These are phyloP conservation scores for Neotragus moschatus DNA, from an alignment of 2,113 vertebrate species.

Conservation along the genomic window DNA sequence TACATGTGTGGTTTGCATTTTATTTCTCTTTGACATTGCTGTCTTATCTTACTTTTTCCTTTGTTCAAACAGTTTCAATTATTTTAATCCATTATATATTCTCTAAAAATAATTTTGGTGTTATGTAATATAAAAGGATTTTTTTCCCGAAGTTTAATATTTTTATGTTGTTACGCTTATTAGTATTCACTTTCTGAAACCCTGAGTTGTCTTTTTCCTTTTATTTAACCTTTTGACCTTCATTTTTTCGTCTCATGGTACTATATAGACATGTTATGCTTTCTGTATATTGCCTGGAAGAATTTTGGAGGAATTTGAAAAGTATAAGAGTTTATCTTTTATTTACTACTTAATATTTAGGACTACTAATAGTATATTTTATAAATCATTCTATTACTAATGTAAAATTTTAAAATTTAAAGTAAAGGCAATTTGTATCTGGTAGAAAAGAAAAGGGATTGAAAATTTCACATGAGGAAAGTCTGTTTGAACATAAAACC, in stretches of 20 bases:
- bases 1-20: neutral
- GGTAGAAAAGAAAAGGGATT: neutral
- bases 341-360: neutral
- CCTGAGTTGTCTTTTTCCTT: neutral
- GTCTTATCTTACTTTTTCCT: neutral
- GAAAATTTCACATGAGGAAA: neutral
- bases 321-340: neutral
- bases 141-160: neutral
- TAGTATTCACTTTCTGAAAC: neutral
- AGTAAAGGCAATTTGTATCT: neutral
- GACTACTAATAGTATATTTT: neutral
- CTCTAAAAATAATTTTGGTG: neutral
- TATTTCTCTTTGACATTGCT: neutral
- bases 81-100: slow-evolving; percentile 12
- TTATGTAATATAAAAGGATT: neutral
- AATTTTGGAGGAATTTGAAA: slow-evolving; percentile 15
- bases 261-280: neutral
- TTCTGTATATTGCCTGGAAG: neutral
- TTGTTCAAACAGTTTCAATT: neutral
- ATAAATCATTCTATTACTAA: neutral
- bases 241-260: neutral
- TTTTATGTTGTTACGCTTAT: neutral
- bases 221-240: neutral
- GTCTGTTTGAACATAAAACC: neutral
- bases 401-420: neutral